Conservation (phyloP, 2,113 vertebrate genomes). For the Gallinago paraguaiae region DNA sequence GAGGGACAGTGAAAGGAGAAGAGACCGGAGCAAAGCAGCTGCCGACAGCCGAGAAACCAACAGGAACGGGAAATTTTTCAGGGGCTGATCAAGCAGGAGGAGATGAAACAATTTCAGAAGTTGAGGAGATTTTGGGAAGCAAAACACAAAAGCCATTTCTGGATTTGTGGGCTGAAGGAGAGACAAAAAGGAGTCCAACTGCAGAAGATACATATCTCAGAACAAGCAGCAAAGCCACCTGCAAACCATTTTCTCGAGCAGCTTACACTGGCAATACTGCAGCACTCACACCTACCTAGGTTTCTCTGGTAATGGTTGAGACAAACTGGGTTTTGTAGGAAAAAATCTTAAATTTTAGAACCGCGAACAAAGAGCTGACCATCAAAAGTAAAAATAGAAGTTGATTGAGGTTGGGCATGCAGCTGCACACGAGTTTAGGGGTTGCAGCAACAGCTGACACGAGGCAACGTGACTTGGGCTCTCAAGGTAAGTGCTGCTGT, state of each 20-base stretch:
- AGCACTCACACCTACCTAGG: background rate
- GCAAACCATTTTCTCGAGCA: background rate
- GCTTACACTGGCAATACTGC: background rate
- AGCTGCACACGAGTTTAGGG: background rate
- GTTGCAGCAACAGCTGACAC: background rate
- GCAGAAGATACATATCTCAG: background rate
- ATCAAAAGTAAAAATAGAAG: background rate
- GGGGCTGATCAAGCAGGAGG: background rate
- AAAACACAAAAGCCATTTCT: background rate
- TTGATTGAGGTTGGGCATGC: background rate
- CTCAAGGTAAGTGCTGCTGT: background rate
- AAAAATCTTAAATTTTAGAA: background rate
- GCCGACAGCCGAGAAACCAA: background rate
- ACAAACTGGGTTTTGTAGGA: background rate
- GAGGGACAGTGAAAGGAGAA: slow-evolving; percentile 26
- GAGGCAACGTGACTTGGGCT: background rate
- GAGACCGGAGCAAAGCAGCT: background rate
- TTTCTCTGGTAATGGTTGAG: background rate
- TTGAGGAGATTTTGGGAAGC: background rate
- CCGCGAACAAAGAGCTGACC: background rate
- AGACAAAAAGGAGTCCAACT: background rate
- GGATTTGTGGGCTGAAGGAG: background rate
- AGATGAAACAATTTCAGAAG: background rate
- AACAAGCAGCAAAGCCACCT: background rate
- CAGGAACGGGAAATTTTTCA: rapidly evolving